phyloP scores from a whole-genome alignment of 2,888 invertebrate genomes.

The Hyposoter didymator region DNA sequence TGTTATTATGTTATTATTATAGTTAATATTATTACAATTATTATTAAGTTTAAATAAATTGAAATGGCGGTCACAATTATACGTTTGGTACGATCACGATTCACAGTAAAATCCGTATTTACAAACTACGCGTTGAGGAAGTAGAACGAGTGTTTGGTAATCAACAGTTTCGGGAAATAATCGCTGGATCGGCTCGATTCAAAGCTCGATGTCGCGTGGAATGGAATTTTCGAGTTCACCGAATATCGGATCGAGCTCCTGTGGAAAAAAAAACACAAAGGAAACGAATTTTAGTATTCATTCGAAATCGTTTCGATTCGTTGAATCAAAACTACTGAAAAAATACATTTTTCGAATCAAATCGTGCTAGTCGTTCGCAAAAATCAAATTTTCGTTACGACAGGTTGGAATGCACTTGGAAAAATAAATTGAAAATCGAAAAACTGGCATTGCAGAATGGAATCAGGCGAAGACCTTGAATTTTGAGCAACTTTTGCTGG shows the following conservation, averaged over 20 bases:
- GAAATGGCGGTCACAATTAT: slow-evolving; percentile 33
- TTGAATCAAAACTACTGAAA: no score
- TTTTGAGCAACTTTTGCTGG: no score
- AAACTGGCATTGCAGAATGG: no score
- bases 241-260: slow-evolving; percentile 81
- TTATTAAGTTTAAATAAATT: slow-evolving; percentile 25
- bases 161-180: neutral
- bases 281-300: neutral
- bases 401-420: no score
- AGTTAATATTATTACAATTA: neutral
- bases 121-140: slow-evolving; percentile 68
- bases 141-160: slow-evolving; percentile 13
- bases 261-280: slow-evolving; percentile 38
- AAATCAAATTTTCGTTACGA: no score
- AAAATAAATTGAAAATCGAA: no score
- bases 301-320: no score
- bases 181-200: slow-evolving; percentile 45
- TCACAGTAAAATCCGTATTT: slow-evolving; percentile 72
- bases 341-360: no score
- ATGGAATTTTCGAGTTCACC: slow-evolving; percentile 77
- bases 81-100: slow-evolving; percentile 49
- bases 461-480: no score
- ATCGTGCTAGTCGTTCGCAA: no score
- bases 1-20: neutral
- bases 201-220: slow-evolving; percentile 78